Evolutionary conservation across 2,888 invertebrate species (phyloP).

Genomic region (Stegana nigrithorax): DNA sequence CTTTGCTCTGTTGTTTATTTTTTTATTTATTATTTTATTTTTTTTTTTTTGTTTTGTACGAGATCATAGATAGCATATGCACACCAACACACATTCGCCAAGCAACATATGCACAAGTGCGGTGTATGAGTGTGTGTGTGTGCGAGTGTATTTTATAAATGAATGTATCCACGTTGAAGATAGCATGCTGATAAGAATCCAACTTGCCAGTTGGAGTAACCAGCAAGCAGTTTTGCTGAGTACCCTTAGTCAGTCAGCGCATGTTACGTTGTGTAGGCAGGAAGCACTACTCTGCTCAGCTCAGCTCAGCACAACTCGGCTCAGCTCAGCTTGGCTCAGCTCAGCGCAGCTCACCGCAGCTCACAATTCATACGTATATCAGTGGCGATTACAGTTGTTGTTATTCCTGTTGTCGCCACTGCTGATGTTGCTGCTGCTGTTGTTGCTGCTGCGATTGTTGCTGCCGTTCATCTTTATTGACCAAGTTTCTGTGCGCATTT

Average conservation of each 20-base stretch:
- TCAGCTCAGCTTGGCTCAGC: no score
- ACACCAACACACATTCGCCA: constrained; percentile 39
- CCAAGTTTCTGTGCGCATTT: no score
- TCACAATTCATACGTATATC: no score
- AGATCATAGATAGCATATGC: constrained; percentile 59
- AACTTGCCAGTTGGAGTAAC: constrained; percentile 40
- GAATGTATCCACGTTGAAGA: constrained; percentile 66
- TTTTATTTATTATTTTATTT: background rate
- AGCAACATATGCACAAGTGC: constrained; percentile 33
- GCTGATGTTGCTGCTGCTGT: no score
- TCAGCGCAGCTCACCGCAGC: no score
- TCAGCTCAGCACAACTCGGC: no score
- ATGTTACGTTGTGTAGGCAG: background rate
- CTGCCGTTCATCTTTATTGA: background rate
- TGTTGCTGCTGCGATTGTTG: background rate
- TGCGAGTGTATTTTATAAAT: constrained; percentile 47
- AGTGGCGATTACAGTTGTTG: no score
- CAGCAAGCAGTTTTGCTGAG: background rate
- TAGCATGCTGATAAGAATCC: constrained; percentile 62
- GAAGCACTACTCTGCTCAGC: background rate
- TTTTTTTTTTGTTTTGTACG: constrained; percentile 45
- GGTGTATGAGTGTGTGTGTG: constrained; percentile 28
- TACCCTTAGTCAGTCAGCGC: background rate
- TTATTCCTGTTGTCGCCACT: background rate
- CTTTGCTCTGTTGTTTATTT: background rate